A percentile compares a stretch with the other conserved stretches of the same genome.
Evolutionary conservation across 1,140 invertebrate genomes (phyloP).

Genomic region (Babylonia areolata): DNA sequence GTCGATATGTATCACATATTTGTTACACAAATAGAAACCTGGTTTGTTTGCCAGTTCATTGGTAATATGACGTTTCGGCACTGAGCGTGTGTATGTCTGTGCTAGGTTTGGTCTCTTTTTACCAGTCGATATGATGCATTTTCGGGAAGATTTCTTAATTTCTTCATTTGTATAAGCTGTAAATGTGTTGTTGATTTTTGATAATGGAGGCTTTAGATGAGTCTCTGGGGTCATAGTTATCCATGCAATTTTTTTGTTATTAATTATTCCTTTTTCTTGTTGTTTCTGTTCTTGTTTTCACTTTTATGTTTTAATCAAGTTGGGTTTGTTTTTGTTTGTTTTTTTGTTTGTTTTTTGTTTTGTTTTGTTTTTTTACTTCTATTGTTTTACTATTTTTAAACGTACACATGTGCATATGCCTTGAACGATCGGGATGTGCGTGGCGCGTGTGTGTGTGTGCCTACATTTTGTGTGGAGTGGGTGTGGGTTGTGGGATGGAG

Average conservation of each 20-base stretch:
- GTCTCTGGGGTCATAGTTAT: not conserved
- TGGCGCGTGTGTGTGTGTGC: too few relatives aligned
- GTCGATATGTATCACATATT: not conserved
- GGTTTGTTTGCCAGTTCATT: not conserved
- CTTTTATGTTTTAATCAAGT: too few relatives aligned
- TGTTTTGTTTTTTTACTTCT: too few relatives aligned
- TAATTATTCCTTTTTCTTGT: not conserved
- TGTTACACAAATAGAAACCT: not conserved
- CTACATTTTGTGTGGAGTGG: too few relatives aligned
- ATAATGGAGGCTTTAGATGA: not conserved
- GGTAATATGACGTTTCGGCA: not conserved
- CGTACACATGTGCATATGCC: too few relatives aligned
- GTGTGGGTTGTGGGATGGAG: too few relatives aligned
- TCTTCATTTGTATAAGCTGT: not conserved
- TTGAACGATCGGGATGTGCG: too few relatives aligned
- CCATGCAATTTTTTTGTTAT: not conserved
- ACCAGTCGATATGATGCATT: not conserved
- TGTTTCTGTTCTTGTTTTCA: too few relatives aligned
- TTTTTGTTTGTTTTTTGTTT: too few relatives aligned
- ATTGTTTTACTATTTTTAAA: too few relatives aligned
- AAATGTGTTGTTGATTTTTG: not conserved
- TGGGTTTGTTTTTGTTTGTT: too few relatives aligned
- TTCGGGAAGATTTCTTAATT: not conserved
- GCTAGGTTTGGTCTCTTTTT: not conserved
- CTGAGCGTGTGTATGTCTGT: not conserved